A percentile compares a stretch with the other conserved stretches of the same genome.
phyloP scores from a whole-genome alignment of 2,113 vertebrate genomes.

The Hippopotamus amphibius region DNA sequence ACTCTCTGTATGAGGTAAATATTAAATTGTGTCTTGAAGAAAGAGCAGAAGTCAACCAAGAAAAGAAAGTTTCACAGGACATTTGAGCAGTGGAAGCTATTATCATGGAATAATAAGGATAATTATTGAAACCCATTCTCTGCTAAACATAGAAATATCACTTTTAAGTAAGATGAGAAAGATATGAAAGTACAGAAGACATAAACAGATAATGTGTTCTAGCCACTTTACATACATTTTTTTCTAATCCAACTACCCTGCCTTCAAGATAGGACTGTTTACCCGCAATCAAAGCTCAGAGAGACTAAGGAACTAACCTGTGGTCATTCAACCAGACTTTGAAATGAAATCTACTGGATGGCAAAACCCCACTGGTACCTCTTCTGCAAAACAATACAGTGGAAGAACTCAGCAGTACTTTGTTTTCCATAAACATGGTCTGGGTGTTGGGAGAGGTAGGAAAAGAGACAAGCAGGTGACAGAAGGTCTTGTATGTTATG shows the following conservation, averaged over 20 bases:
- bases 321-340: not conserved
- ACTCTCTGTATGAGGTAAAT: not conserved
- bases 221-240: not conserved
- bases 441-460: not conserved
- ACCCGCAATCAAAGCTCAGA: not conserved
- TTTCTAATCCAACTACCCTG: not conserved
- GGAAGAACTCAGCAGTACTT: not conserved
- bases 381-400: not conserved
- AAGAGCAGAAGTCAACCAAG: not conserved
- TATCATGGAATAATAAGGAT: not conserved
- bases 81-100: not conserved
- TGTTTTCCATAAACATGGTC: not conserved
- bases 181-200: not conserved
- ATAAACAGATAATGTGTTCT: not conserved
- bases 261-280: not conserved
- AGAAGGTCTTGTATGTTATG: not conserved
- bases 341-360: not conserved
- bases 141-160: not conserved
- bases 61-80: slow-evolving; percentile 24
- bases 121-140: not conserved
- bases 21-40: slow-evolving; percentile 12
- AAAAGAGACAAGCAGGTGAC: not conserved
- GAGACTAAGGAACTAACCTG: not conserved
- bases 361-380: not conserved
- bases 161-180: not conserved